Base-by-base conservation (phyloP, 2,888 invertebrate species). In the Drosophila multiciliata region DNA sequence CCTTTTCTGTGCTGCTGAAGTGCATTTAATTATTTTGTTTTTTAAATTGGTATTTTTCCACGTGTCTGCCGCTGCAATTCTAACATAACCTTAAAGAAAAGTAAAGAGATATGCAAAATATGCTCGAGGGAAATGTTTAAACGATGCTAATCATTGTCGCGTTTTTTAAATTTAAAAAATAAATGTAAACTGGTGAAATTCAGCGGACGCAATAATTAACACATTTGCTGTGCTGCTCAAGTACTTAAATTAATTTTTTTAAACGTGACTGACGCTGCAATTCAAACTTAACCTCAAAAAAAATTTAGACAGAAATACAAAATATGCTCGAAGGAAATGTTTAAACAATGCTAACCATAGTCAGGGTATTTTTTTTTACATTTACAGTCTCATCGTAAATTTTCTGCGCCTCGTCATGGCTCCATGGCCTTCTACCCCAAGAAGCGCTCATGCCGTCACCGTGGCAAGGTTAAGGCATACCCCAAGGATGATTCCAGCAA, bases 371-470 rank as follows among this genome's bases (percentile, higher is more conserved):
- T 29, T 29, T 29, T 12, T 38, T n/a, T 29, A 33, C 60, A 40
- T 55, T 70, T 67, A 42, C 94, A 99, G 99, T 99, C 99, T 94
- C 99, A 99, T 95, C 96, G 99, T 93, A 99, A 99, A 94, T 99
- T 99, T 94, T 99, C 99, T 93, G 99, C 99, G 52, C 99, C 99
- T 90, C 97, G 99, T 90, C 99, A 99, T 96, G 99, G 99, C 91
- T 99, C 99, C 66, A 98, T 99, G 98, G 99, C 99, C 90, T 99
- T 99, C 95, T 97, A 99, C 94, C 99, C 99, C 92, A 99, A 99
- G 94, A 99, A 99, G 94, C 96, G 99, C 87, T 97, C 98, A 85
- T 96, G 96, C 84, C 96, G 99, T 92, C 99, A 99, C 95, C 97
- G 99, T 94, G 99, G 99, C 90, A 99, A 99, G 94, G 98, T 98